These are phyloP conservation scores for Tenrec ecaudatus DNA, from an alignment of 2,113 vertebrate genomes.

Conservation along the genomic window DNA sequence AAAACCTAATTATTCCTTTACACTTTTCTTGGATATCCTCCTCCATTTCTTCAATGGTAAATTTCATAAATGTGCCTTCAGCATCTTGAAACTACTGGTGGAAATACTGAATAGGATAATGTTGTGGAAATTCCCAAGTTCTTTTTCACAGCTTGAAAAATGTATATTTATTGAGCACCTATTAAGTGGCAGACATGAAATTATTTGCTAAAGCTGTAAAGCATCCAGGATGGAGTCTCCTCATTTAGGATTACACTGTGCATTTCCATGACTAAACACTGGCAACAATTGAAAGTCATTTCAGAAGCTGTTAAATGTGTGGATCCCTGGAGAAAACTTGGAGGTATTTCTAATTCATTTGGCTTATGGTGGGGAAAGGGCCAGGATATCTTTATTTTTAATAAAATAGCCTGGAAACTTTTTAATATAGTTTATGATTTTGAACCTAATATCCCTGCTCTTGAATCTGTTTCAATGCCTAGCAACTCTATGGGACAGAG, in stretches of 20 bases:
- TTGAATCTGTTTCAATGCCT: no score
- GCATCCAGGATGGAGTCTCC: background rate
- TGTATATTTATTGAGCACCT: constrained; percentile 3
- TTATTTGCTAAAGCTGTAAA: background rate
- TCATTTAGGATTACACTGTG: background rate
- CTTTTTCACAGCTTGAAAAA: constrained; percentile 23
- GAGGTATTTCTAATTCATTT: background rate
- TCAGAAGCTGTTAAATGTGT: background rate
- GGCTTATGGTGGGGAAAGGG: background rate
- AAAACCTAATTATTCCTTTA: background rate
- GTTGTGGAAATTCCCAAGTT: background rate
- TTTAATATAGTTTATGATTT: background rate
- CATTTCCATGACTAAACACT: background rate
- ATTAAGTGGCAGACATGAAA: background rate
- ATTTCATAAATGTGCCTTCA: background rate
- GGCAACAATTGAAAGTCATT: background rate
- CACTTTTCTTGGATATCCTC: background rate
- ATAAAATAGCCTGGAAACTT: background rate
- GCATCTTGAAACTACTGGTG: constrained; percentile 19
- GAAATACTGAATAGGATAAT: background rate
- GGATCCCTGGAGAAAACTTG: background rate
- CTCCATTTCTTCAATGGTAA: background rate
- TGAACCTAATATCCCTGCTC: no score
- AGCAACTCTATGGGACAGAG: no score
- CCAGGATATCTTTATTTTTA: background rate